Base-by-base conservation (phyloP, 2,797 vertebrate species). In the Morelia viridis region DNA sequence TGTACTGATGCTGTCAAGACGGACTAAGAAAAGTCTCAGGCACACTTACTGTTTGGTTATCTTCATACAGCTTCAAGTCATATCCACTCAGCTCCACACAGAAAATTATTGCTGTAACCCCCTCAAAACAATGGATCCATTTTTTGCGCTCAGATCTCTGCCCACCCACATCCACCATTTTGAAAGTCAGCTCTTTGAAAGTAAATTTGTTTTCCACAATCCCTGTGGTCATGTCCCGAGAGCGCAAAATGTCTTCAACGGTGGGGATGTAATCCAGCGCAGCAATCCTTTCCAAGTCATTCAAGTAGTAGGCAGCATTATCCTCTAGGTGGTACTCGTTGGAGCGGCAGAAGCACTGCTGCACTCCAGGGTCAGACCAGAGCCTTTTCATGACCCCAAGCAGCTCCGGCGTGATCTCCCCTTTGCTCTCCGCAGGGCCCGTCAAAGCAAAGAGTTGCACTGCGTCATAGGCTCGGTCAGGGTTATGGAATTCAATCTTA, bases 171-270 rank as follows among this genome's bases (percentile, higher is more conserved):
- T 99, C 99, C 92, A 99, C 99, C 99, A 99, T 99, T 98, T 99
- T 99, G 98, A 99, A 99, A 94, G 99, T 99, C 96, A 99, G 99
- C 98, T 99, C 99, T 97, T 99, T 99, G 98, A 99, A 99, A 96
- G 99, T 99, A 98, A 99, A 99, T 97, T 99, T 99, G 97, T 99
- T 99, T 97, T 99, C 99, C 97, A 99, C 99, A 62, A 99, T 99
- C 96, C 99, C 99, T 0, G 99, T 99, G 96, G 99, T 99, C 99
- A 99, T 99, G 97, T 99, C 99, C 64, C 99, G 98, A 91, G 99
- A 99, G 65, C 99, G 98, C 68, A 99, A 97, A 97, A 99, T 99
- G 96, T 99, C 99, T 98, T 99, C 99, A 0, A 99, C 99, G 0
- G 99, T 99, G 56, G 99, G 99, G 97, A 99, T 99, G 96, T 98